Conservation (phyloP, 2,888 invertebrate genomes). For the Anthophora plumipes region DNA sequence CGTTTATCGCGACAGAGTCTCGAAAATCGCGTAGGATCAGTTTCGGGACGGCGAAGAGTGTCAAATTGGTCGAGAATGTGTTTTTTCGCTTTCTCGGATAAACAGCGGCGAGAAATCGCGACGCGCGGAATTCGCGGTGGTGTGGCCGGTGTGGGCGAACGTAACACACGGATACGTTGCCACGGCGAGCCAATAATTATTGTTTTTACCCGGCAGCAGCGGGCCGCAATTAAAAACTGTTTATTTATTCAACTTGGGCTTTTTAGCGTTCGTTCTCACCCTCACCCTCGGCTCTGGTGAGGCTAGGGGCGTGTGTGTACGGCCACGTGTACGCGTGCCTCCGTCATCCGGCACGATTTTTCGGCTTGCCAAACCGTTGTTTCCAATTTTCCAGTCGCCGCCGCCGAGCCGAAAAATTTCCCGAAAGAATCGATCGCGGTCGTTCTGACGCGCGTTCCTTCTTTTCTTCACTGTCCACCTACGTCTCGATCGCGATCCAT, state of each 20-base stretch:
- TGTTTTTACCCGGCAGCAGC: conserved; percentile 83
- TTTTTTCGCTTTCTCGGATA: conserved; percentile 14
- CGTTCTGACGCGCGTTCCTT: conserved; percentile 18
- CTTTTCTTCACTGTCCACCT: too few relatives aligned
- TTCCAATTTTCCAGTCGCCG: conserved; percentile 77
- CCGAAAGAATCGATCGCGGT: conserved; percentile 53
- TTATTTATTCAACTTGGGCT: conserved; percentile 84
- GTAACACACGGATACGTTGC: conserved; percentile 74
- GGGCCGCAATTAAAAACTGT: conserved; percentile 84
- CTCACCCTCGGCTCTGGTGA: conserved; percentile 35
- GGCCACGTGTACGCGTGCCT: conserved; percentile 29
- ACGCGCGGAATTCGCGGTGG: neutral
- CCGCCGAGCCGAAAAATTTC: conserved; percentile 65
- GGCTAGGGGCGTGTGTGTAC: conserved; percentile 41
- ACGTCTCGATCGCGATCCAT: too few relatives aligned
- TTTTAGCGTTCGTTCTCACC: conserved; percentile 80
- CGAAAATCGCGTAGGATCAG: neutral
- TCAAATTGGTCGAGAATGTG: neutral
- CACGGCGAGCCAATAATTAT: conserved; percentile 83
- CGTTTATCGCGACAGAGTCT: neutral
- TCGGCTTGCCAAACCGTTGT: conserved; percentile 75
- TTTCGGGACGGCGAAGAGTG: neutral
- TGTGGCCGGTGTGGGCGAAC: conserved; percentile 39
- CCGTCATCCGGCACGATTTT: conserved; percentile 72
- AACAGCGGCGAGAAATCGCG: neutral